phyloP scores from a whole-genome alignment of 2,888 invertebrate species.

The Dinocampus coccinellae region DNA sequence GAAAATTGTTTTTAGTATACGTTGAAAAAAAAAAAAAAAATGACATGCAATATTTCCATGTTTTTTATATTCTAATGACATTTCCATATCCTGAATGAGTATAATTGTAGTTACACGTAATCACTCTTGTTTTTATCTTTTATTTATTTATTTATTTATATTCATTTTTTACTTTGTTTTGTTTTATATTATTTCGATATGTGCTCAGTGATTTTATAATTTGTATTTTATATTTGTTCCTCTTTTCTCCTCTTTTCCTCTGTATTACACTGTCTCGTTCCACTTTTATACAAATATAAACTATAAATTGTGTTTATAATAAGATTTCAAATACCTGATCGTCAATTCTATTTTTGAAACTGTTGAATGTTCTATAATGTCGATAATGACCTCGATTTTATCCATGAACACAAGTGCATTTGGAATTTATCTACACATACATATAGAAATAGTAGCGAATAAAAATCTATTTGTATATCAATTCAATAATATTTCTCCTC shows the following conservation, averaged over 20 bases:
- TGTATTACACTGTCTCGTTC: neutral
- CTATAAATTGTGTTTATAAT: neutral
- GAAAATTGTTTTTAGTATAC: neutral
- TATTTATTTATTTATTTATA: neutral
- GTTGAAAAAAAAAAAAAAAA: neutral
- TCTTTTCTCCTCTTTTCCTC: neutral
- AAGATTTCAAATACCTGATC: neutral
- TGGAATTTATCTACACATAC: neutral
- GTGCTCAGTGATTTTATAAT: slow-evolving; percentile 19
- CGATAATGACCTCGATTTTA: slow-evolving; percentile 30
- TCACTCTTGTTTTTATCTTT: neutral
- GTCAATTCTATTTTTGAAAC: slow-evolving; percentile 24
- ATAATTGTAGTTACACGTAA: neutral
- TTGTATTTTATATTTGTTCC: neutral
- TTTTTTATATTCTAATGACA: neutral
- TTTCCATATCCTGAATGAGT: neutral
- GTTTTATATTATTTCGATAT: too few species aligned
- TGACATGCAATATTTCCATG: neutral
- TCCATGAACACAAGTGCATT: neutral
- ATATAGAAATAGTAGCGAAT: neutral
- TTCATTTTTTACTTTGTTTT: too few species aligned
- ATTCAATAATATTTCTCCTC: neutral
- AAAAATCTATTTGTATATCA: neutral
- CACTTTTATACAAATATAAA: too few species aligned
- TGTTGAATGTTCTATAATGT: slow-evolving; percentile 23